A percentile compares a stretch with the other conserved stretches of the same genome.
Evolutionary conservation across 37 sponge, comb jelly and placozoan species (phyloP).

Genomic region (Beroe forskalii): DNA sequence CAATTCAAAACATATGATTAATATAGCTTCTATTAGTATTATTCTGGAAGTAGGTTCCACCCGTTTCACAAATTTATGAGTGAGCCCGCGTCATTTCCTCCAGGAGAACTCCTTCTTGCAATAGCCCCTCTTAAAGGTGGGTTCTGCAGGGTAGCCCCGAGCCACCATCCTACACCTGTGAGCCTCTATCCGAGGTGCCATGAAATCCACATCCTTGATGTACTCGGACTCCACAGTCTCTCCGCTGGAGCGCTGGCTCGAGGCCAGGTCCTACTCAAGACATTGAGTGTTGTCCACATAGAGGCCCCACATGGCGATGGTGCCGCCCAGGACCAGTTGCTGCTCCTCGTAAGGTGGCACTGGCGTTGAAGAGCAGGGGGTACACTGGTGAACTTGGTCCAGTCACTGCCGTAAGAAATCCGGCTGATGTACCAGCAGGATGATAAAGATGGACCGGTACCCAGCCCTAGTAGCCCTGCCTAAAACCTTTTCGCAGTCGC

Average conservation of each 20-base stretch:
- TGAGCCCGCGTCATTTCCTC: not conserved
- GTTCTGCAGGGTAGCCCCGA: constrained; percentile 59
- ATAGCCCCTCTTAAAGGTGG: not conserved
- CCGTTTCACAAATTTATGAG: no score
- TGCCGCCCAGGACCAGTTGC: constrained; percentile 71
- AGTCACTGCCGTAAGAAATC: constrained; percentile 68
- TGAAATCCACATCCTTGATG: constrained; percentile 6
- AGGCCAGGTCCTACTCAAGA: constrained; percentile 70
- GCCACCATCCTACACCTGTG: constrained; percentile 53
- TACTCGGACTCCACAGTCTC: constrained; percentile 78
- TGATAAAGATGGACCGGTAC: constrained; percentile 65
- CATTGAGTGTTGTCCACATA: constrained; percentile 71
- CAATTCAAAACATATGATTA: no score
- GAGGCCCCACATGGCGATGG: constrained; percentile 72
- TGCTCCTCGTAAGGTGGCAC: constrained; percentile 63
- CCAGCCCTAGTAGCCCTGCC: constrained; percentile 65
- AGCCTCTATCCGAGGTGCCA: constrained; percentile 50
- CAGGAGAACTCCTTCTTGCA: constrained; percentile 30
- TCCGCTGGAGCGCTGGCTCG: constrained; percentile 84
- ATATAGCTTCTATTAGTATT: no score
- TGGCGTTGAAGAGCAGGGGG: constrained; percentile 67
- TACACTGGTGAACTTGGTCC: constrained; percentile 67
- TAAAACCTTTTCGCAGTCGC: not conserved
- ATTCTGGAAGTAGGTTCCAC: no score
- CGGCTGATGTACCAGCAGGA: constrained; percentile 74